Percentiles rank a stretch among this genome's conserved stretches.
Evolutionary conservation across 2,797 vertebrate species (phyloP).

Genomic region (Rhinella marina): DNA sequence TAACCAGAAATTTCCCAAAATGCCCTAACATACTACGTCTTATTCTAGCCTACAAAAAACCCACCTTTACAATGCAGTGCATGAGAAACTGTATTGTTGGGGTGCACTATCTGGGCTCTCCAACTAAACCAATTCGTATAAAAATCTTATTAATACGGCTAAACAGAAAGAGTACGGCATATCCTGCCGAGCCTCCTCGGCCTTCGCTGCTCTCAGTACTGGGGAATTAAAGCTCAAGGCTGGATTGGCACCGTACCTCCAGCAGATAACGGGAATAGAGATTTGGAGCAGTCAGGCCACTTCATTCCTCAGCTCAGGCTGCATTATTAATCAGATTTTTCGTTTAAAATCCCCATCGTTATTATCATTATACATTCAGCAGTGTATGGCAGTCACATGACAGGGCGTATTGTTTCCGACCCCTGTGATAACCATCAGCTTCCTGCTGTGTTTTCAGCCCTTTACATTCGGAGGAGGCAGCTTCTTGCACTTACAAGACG

Average conservation of each 20-base stretch:
- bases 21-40: no score
- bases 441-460: slow-evolving; percentile 5
- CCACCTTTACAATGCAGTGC: no score
- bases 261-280: neutral
- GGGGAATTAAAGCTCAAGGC: neutral
- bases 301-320: neutral
- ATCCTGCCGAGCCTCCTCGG: neutral
- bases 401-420: slow-evolving; percentile 12
- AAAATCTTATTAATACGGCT: no score
- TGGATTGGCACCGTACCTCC: neutral
- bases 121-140: no score
- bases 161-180: neutral
- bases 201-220: neutral
- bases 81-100: no score
- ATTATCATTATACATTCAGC: neutral
- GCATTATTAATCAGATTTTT: neutral
- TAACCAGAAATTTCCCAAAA: no score
- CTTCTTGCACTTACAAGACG: neutral
- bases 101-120: no score
- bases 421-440: slow-evolving; percentile 3
- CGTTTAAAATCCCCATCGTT: neutral
- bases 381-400: neutral
- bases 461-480: slow-evolving; percentile 31
- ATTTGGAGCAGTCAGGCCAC: neutral
- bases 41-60: neutral